These are phyloP conservation scores for Pteria penguin DNA, from an alignment of 2,888 invertebrate genomes.

Conservation along the genomic window DNA sequence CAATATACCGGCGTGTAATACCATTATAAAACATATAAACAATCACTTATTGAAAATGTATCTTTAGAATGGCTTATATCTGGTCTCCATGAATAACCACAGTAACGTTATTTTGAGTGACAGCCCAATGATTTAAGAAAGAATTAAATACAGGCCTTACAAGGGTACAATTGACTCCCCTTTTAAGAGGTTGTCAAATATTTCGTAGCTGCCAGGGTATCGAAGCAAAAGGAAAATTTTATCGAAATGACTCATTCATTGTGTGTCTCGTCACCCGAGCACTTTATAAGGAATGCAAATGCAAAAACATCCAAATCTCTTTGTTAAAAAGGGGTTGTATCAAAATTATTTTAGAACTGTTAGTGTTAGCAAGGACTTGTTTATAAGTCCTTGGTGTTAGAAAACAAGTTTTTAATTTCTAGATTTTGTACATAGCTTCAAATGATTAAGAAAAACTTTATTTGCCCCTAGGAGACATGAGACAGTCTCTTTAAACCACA, in stretches of 20 bases:
- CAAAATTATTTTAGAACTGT: background rate
- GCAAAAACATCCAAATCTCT: background rate
- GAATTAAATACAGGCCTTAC: background rate
- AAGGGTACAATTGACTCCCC: background rate
- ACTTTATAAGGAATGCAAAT: background rate
- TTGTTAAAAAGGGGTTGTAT: background rate
- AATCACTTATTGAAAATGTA: background rate
- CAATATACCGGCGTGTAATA: too few species aligned
- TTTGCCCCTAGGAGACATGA: too few species aligned
- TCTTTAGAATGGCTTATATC: background rate
- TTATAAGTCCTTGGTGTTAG: too few species aligned
- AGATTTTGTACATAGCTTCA: too few species aligned
- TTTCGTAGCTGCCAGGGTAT: background rate
- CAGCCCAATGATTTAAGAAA: background rate
- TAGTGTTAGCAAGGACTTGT: too few species aligned
- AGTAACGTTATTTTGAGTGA: background rate
- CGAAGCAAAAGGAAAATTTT: background rate
- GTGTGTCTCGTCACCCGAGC: background rate
- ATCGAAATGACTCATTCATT: background rate
- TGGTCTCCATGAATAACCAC: too few species aligned
- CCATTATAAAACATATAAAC: background rate
- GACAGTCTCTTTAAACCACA: too few species aligned
- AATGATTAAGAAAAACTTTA: too few species aligned
- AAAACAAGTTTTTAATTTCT: too few species aligned
- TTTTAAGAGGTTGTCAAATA: background rate